Conservation (phyloP, 2,113 vertebrate genomes). For the Polypterus bichir region DNA sequence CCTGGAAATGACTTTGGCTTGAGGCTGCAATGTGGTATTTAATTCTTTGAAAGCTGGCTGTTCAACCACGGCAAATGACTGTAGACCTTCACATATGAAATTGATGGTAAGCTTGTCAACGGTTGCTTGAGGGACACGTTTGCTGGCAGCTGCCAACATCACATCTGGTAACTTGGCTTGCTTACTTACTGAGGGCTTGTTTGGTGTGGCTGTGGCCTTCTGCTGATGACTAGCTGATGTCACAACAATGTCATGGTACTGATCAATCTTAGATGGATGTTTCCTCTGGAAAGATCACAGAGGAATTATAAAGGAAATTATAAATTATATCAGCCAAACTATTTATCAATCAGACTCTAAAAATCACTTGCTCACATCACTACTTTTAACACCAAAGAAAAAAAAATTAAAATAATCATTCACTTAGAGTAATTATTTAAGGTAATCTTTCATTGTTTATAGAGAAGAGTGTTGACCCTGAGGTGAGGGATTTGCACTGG, state of each 20-base stretch:
- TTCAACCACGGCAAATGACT: slow-evolving; percentile 6
- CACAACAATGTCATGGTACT: background rate
- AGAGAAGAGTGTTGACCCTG: too few relatives aligned
- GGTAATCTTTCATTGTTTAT: background rate
- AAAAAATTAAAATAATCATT: background rate
- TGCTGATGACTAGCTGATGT: background rate
- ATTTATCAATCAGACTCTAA: too few relatives aligned
- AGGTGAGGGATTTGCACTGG: too few relatives aligned
- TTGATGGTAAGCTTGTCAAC: slow-evolving; percentile 2
- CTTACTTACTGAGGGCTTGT: slow-evolving; percentile 5
- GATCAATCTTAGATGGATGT: slow-evolving; percentile 5
- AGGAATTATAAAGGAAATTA: background rate
- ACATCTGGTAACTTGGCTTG: background rate
- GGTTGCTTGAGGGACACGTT: slow-evolving; percentile 4
- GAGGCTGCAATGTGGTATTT: slow-evolving; percentile 6
- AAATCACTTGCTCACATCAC: too few relatives aligned
- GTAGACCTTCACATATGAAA: slow-evolving; percentile 1
- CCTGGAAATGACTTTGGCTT: slow-evolving; percentile 8
- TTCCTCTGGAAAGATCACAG: slow-evolving; percentile 2
- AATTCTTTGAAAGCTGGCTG: slow-evolving; percentile 1
- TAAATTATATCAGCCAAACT: background rate
- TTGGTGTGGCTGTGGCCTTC: slow-evolving; percentile 2
- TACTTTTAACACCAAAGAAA: background rate
- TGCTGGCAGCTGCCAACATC: slow-evolving; percentile 4
- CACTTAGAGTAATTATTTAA: slow-evolving; percentile 2